Evolutionary conservation across 2,113 vertebrate genomes (phyloP).

Genomic region (Campylomormyrus tamandua): DNA sequence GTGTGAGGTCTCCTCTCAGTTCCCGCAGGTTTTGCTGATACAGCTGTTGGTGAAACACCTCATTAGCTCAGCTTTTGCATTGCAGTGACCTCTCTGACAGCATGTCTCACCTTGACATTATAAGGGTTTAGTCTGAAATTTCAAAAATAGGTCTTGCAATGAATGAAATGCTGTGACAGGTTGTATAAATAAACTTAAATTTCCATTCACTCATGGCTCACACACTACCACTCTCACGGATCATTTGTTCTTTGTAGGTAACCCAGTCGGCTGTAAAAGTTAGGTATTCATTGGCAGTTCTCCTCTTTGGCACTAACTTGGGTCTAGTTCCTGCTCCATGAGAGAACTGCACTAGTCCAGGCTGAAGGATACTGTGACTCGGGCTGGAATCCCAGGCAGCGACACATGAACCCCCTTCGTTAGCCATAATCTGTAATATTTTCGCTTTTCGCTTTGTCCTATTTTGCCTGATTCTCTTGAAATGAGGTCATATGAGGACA

Average conservation of each 20-base stretch:
- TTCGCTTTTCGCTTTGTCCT: not conserved
- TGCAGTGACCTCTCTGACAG: not conserved
- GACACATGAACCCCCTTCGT: not conserved
- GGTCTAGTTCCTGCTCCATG: not conserved
- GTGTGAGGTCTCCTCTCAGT: not conserved
- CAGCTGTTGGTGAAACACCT: not conserved
- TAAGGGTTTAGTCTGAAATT: not conserved
- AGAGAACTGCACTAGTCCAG: not conserved
- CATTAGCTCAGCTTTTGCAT: not conserved
- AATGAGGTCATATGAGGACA: not conserved
- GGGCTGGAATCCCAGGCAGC: not conserved
- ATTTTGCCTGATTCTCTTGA: not conserved
- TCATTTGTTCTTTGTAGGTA: not conserved
- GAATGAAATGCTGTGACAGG: not conserved
- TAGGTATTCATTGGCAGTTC: not conserved
- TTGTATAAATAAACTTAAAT: not conserved
- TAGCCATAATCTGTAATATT: not conserved
- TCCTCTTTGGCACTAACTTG: not conserved
- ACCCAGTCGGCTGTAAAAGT: not conserved
- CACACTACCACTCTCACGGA: not conserved
- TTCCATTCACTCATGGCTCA: not conserved
- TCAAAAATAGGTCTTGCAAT: not conserved
- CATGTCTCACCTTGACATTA: not conserved
- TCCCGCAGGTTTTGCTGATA: not conserved
- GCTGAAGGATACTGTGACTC: not conserved